Base-by-base conservation (phyloP, 2,888 invertebrate species). In the Habroteleia sp. region DNA sequence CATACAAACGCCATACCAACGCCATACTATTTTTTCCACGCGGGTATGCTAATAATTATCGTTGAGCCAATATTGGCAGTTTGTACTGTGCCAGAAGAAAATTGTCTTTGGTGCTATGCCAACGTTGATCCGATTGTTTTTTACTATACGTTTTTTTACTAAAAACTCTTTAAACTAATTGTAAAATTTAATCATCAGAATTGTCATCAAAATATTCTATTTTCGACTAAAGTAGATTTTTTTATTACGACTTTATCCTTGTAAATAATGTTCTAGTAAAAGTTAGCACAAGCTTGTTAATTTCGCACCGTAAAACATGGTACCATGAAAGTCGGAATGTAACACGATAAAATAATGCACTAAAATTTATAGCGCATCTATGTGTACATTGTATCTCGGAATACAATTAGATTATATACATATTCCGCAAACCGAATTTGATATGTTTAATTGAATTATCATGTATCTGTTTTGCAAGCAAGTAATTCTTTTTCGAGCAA, bases 401-500 rank as follows among this genome's bases (percentile, higher is more conserved):
- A 13, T 25, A 25, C 3, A 31, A 16, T 52, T 17, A 29, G 41
- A 35, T 54, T 54, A 60, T 42, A 13, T n/a, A n/a, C 31, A 11
- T 60, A 44, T 46, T 29, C 10, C 27, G 4, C 16, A 27, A 17
- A 44, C 29, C 16, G 27, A 42, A 31, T 39, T 54, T 54, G 31
- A 41, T 20, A 41, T 20, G 20, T 42, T 56, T 27, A 39, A 54
- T 54, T 39, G 54, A 25, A 39, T 54, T 54, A 10, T 39, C 54
- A 4, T 39, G 54, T 44, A 27, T 27, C 23, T 23, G 11, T 25
- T 11, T 25, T 25, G 1, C n/a, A 42, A 42, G 11, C 25, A n/a
- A 42, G 7, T 3, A 11, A 25, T 13, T 39, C 17, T n/a, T 8
- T 39, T 17, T 3, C 6, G 4, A 11, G 2, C 4, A 23, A 25